Conservation (phyloP, 2,888 invertebrate genomes). For the Hypena proboscidalis region DNA sequence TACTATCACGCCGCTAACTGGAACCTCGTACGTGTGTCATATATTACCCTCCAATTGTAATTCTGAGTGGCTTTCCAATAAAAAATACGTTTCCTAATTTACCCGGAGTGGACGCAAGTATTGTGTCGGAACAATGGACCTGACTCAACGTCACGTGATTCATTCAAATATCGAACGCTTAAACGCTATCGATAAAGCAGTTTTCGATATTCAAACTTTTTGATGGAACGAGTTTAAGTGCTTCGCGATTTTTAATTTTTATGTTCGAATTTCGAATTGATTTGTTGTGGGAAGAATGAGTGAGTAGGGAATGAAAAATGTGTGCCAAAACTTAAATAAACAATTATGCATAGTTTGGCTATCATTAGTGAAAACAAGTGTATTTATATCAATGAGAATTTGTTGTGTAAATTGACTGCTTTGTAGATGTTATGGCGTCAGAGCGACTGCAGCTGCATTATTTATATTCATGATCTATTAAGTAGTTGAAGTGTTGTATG, state of each 20-base stretch:
- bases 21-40: slow-evolving; percentile 71
- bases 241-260: slow-evolving; percentile 20
- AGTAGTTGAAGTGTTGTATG: no score
- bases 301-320: no score
- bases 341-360: no score
- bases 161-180: slow-evolving; percentile 71
- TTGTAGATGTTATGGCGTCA: no score
- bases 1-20: slow-evolving; percentile 72
- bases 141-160: slow-evolving; percentile 80
- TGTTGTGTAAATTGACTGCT: no score
- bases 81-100: slow-evolving; percentile 84
- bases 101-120: slow-evolving; percentile 66
- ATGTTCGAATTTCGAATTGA: slow-evolving; percentile 13
- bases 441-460: no score
- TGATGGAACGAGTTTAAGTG: slow-evolving; percentile 11
- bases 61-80: slow-evolving; percentile 77
- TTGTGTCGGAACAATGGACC: slow-evolving; percentile 77
- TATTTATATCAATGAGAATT: no score
- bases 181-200: slow-evolving; percentile 45
- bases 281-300: no score
- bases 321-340: no score
- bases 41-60: slow-evolving; percentile 72
- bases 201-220: slow-evolving; percentile 36
- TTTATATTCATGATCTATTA: no score
- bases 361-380: no score